Evolutionary conservation across 1,140 invertebrate species (phyloP).

Genomic region (Pteromalus puparum): DNA sequence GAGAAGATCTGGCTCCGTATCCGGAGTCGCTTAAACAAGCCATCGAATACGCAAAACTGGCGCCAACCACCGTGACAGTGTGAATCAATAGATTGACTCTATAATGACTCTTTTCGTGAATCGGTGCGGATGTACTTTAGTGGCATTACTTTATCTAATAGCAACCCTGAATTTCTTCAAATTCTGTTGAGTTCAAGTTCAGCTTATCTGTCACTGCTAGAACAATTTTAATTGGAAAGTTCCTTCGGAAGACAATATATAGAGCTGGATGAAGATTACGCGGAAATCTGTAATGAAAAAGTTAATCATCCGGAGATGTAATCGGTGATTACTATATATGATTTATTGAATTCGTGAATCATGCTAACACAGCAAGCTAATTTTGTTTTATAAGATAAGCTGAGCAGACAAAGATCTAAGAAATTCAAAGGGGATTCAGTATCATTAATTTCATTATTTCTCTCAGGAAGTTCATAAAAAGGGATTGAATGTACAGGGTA

Average conservation of each 20-base stretch:
- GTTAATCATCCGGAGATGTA: too few species aligned
- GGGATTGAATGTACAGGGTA: conserved; percentile 20
- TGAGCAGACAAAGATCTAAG: too few species aligned
- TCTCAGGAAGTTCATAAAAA: conserved; percentile 14
- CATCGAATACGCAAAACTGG: conserved; percentile 21
- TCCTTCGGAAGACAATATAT: background rate
- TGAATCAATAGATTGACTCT: background rate
- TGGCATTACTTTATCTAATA: background rate
- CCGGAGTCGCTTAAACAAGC: background rate
- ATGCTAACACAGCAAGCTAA: too few species aligned
- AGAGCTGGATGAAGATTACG: too few species aligned
- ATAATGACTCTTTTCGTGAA: background rate
- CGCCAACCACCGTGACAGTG: conserved; percentile 37
- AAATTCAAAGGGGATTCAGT: too few species aligned
- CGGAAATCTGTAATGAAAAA: too few species aligned
- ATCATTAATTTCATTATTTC: background rate
- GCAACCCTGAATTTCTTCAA: background rate
- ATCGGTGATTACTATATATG: too few species aligned
- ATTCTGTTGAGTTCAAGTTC: background rate
- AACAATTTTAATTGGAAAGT: background rate
- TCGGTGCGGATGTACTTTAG: background rate
- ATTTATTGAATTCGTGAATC: too few species aligned
- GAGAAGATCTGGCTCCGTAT: background rate
- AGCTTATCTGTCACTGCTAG: background rate
- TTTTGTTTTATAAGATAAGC: background rate